These are phyloP conservation scores for Tuta absoluta DNA, from an alignment of 2,888 invertebrate species.

Conservation along the genomic window DNA sequence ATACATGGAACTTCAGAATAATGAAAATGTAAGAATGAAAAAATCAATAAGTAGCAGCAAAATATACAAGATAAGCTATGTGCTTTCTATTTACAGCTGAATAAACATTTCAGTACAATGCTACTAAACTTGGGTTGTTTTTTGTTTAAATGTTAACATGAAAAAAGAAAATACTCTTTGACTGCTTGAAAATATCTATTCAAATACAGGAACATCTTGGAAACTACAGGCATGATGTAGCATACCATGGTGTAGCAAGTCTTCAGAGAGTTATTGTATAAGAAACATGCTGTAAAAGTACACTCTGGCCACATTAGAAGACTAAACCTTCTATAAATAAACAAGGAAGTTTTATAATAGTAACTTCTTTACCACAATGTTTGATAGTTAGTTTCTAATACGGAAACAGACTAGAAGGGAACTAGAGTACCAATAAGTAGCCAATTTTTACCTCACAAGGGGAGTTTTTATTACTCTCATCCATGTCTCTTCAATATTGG, in stretches of 20 bases:
- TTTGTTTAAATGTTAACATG: background rate
- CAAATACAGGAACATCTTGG: background rate
- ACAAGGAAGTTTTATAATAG: background rate
- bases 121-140: background rate
- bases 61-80: conserved; percentile 48
- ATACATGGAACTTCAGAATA: background rate
- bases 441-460: conserved; percentile 77
- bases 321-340: background rate
- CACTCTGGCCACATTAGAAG: too few relatives aligned
- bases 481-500: conserved; percentile 70
- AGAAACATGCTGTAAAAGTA: background rate
- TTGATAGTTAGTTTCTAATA: conserved; percentile 23
- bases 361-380: conserved; percentile 14
- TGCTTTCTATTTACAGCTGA: conserved; percentile 30
- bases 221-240: background rate
- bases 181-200: background rate
- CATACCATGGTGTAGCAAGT: background rate
- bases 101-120: background rate
- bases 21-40: background rate
- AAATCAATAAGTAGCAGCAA: conserved; percentile 41
- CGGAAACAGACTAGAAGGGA: conserved; percentile 38
- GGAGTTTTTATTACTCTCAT: conserved; percentile 74
- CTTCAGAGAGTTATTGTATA: background rate
- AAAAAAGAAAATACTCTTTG: background rate
- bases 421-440: conserved; percentile 52